Evolutionary conservation across 1,140 invertebrate genomes (phyloP).

Genomic region (Eulimnadia texana): DNA sequence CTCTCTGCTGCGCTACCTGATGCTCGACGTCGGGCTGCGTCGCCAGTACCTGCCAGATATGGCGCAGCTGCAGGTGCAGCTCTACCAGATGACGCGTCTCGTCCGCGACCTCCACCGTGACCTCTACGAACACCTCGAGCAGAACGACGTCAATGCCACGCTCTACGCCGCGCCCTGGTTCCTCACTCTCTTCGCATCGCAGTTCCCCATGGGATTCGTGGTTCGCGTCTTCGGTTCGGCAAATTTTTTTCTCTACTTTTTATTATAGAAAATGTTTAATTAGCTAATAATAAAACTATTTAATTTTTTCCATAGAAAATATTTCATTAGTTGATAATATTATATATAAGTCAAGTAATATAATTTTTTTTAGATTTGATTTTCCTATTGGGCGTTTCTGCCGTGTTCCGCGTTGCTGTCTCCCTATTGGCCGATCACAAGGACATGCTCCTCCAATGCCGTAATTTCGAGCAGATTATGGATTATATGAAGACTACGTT

Average conservation of each 20-base stretch:
- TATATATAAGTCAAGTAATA: no score
- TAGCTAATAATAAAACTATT: no score
- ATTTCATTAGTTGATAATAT: no score
- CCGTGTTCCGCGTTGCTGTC: conserved; percentile 77
- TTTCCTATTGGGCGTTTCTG: conserved; percentile 74
- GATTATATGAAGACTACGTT: conserved; percentile 65
- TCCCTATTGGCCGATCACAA: conserved; percentile 69
- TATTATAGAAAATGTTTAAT: no score
- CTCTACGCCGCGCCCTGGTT: conserved; percentile 93
- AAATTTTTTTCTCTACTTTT: no score
- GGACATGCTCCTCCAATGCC: conserved; percentile 62
- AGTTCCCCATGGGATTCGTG: conserved; percentile 91
- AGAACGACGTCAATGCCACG: conserved; percentile 76
- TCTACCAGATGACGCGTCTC: conserved; percentile 86
- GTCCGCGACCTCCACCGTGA: conserved; percentile 61
- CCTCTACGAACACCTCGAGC: conserved; percentile 76
- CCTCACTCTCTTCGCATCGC: conserved; percentile 85
- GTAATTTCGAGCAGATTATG: conserved; percentile 84
- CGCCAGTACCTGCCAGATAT: conserved; percentile 86
- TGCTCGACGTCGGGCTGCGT: conserved; percentile 73
- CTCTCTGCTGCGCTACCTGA: conserved; percentile 68
- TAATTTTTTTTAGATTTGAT: conserved; percentile 61
- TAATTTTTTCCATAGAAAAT: no score
- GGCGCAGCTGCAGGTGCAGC: conserved; percentile 62
- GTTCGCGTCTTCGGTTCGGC: conserved; percentile 76